Evolutionary conservation across 2,113 vertebrate genomes (phyloP).

Genomic region (Catharus minimus): DNA sequence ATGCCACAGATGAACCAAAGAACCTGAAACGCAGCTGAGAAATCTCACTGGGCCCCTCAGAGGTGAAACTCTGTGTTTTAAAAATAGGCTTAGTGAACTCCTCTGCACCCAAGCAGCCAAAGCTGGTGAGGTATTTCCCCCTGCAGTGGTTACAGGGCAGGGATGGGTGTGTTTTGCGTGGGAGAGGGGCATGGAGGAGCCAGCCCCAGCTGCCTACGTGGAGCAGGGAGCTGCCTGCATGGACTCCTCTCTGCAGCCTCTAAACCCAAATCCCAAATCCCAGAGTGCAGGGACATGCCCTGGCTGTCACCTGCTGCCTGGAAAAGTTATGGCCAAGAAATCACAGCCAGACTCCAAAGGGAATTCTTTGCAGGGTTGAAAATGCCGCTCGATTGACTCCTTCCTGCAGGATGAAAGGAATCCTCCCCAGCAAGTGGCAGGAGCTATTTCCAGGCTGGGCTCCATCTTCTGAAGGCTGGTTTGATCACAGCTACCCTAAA

Average conservation of each 20-base stretch:
- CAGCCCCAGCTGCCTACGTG: constrained; percentile 41
- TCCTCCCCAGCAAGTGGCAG: not conserved
- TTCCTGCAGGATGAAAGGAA: not conserved
- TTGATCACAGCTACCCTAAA: not conserved
- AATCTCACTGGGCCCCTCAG: not conserved
- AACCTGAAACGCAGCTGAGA: not conserved
- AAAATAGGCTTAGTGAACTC: not conserved
- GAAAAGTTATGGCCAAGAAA: not conserved
- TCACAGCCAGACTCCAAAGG: not conserved
- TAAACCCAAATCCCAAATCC: not conserved
- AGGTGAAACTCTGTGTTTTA: not conserved
- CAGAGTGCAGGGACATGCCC: not conserved
- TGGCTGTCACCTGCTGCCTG: not conserved
- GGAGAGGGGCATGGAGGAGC: not conserved
- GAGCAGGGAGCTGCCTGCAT: constrained; percentile 18
- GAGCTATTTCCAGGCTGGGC: not conserved
- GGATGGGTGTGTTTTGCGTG: constrained; percentile 1
- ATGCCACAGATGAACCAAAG: not conserved
- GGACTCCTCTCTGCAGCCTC: constrained; percentile 9
- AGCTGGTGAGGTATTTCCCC: not conserved
- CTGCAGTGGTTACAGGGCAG: not conserved
- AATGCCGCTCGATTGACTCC: not conserved
- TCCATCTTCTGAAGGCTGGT: not conserved
- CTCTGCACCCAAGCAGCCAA: not conserved
- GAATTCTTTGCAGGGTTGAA: not conserved